Evolutionary conservation across 2,888 invertebrate genomes (phyloP).

Genomic region (Hypomecis punctinalis): DNA sequence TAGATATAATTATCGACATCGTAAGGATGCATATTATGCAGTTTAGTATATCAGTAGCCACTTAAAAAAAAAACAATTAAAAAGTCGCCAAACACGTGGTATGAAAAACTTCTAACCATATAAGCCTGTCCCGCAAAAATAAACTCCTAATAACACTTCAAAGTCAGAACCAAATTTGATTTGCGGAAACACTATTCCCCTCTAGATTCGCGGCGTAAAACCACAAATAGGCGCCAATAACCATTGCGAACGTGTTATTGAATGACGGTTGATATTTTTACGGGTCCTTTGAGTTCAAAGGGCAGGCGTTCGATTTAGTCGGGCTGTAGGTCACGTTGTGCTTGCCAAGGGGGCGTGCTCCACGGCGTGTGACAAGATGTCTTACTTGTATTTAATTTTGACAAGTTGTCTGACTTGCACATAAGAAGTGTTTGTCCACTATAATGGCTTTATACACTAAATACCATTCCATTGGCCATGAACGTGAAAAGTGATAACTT

Average conservation of each 20-base stretch:
- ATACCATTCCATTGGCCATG: too few species aligned
- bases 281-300: constrained; percentile 34
- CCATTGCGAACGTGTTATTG: constrained; percentile 26
- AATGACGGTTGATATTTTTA: constrained; percentile 40
- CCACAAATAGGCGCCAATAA: constrained; percentile 27
- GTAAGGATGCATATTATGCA: too few species aligned
- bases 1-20: too few species aligned
- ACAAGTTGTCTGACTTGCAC: not conserved
- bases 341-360: not conserved
- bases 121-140: constrained; percentile 9
- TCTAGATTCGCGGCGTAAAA: constrained; percentile 16
- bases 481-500: too few species aligned
- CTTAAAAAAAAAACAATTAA: too few species aligned
- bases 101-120: not conserved
- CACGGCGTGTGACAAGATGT: not conserved
- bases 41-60: too few species aligned
- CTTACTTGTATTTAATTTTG: not conserved
- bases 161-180: constrained; percentile 30
- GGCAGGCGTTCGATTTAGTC: constrained; percentile 52
- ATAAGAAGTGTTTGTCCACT: too few species aligned
- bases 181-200: constrained; percentile 31
- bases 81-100: constrained; percentile 1
- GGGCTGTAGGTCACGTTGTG: constrained; percentile 25
- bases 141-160: constrained; percentile 22
- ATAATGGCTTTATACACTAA: too few species aligned